Evolutionary conservation across 2,113 vertebrate species (phyloP).

Genomic region (Argyrosomus japonicus): DNA sequence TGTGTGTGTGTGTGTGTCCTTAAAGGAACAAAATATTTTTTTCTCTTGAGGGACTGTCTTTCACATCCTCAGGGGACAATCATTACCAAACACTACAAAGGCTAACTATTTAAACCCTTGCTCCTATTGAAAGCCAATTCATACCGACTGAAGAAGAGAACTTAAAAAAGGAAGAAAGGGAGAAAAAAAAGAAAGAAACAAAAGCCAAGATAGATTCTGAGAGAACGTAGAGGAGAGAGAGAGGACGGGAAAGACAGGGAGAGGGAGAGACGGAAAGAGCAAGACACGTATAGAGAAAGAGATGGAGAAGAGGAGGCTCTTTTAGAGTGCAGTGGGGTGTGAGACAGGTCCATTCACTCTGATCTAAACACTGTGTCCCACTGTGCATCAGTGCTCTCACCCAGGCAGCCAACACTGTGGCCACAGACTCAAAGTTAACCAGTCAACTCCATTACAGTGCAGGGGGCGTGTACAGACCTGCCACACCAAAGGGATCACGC

Average conservation of each 20-base stretch:
- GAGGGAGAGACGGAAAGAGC: slow-evolving; percentile 60
- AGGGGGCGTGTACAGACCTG: slow-evolving; percentile 86
- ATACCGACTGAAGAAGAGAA: slow-evolving; percentile 57
- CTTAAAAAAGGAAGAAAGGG: slow-evolving; percentile 53
- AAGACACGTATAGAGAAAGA: slow-evolving; percentile 63
- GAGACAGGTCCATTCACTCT: slow-evolving; percentile 83
- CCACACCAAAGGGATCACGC: slow-evolving; percentile 85
- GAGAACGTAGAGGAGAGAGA: slow-evolving; percentile 65
- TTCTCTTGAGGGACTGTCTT: slow-evolving; percentile 34
- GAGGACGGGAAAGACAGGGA: slow-evolving; percentile 64
- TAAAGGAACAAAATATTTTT: slow-evolving; percentile 36
- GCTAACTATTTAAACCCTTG: slow-evolving; percentile 81
- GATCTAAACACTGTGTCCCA: slow-evolving; percentile 82
- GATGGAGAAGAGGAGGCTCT: slow-evolving; percentile 71
- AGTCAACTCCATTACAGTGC: slow-evolving; percentile 86
- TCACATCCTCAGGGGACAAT: slow-evolving; percentile 72
- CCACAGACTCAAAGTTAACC: slow-evolving; percentile 86
- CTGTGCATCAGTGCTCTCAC: slow-evolving; percentile 85
- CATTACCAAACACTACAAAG: slow-evolving; percentile 78
- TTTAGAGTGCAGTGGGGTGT: slow-evolving; percentile 86
- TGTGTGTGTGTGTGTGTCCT: slow-evolving; percentile 12
- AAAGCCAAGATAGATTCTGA: slow-evolving; percentile 61
- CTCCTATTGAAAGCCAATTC: slow-evolving; percentile 71
- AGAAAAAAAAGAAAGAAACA: slow-evolving; percentile 59
- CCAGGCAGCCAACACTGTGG: slow-evolving; percentile 80